phyloP scores from a whole-genome alignment of 2,797 vertebrate genomes.

The Hypotaenidia philippensis region DNA sequence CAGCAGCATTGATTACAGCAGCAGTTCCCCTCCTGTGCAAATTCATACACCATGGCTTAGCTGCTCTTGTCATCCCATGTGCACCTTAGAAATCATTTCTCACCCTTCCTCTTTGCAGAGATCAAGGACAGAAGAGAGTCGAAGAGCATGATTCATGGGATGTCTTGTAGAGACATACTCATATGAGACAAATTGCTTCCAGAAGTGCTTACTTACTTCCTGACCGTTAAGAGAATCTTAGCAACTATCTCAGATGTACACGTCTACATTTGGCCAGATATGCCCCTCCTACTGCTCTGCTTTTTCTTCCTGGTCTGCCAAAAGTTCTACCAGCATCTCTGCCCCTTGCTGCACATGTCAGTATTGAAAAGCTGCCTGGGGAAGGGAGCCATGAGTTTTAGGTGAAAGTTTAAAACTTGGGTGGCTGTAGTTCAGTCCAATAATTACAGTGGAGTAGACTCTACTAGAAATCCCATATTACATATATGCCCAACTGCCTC shows the following conservation, averaged over 20 bases:
- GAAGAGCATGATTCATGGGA: background rate
- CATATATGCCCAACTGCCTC: accelerated
- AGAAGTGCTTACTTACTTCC: background rate
- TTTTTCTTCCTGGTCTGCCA: background rate
- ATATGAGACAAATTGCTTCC: background rate
- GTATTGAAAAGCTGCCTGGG: background rate
- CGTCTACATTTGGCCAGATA: background rate
- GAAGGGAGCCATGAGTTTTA: background rate
- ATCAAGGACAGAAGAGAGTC: background rate
- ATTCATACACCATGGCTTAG: background rate
- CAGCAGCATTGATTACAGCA: background rate
- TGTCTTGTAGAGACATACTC: background rate
- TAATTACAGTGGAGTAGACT: background rate
- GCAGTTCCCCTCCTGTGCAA: background rate
- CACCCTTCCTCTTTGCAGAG: background rate
- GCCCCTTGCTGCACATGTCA: background rate
- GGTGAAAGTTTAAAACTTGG: background rate
- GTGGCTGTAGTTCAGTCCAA: background rate
- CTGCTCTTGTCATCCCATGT: accelerated
- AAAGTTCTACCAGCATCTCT: background rate
- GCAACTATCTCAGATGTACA: background rate
- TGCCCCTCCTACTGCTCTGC: background rate
- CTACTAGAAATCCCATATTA: background rate
- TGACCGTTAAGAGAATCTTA: background rate
- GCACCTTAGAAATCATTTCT: background rate